Base-by-base conservation (phyloP, 2,113 vertebrate genomes). In the Picathartes gymnocephalus region DNA sequence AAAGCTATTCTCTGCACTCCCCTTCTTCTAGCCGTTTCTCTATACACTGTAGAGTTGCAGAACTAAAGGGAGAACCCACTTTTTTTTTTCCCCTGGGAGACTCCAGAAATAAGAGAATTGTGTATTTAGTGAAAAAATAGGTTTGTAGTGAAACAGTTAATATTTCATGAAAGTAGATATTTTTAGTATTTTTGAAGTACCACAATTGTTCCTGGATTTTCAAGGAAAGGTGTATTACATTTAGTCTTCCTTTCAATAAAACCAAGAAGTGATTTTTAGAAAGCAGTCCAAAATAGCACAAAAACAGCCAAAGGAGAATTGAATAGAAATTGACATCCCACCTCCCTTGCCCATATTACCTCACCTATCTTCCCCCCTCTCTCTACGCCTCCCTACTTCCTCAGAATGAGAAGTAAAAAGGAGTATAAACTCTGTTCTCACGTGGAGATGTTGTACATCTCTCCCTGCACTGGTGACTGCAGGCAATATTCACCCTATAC, bases 51-150 rank as follows among this genome's bases (percentile, higher is more conserved):
- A 97, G 97, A 97, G 91, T 96, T 95, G 71, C 91, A 96, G 97
- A 97, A 97, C 90, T 91, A 97, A 96, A 97, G 95, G 97, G 97
- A 98, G 95, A 97, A 97, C 92, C 97, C 97, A 97, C 97, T 97
- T 97, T 97, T 98, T 97, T 97, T 97, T 95, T 31, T 0, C 42
- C 93, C 94, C 97, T 65, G 97, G 95, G 96, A 97, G 95, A 95
- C 96, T 98, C 96, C 97, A 97, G 97, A 97, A 98, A 97, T 97
- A 97, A 97, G 96, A 98, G 97, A 96, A 45, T 97, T 98, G 98
- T 98, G 98, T 98, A 98, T 98, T 98, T 98, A 98, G 98, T 98
- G 97, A 98, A 98, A 98, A 98, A 98, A 93, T 98, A 98, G 98
- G 98, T 98, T 98, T 98, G 98, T 98, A 98, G 98, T 98, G 97